Evolutionary conservation across 2,888 invertebrate species (phyloP).

Genomic region (Aphrophora alni): DNA sequence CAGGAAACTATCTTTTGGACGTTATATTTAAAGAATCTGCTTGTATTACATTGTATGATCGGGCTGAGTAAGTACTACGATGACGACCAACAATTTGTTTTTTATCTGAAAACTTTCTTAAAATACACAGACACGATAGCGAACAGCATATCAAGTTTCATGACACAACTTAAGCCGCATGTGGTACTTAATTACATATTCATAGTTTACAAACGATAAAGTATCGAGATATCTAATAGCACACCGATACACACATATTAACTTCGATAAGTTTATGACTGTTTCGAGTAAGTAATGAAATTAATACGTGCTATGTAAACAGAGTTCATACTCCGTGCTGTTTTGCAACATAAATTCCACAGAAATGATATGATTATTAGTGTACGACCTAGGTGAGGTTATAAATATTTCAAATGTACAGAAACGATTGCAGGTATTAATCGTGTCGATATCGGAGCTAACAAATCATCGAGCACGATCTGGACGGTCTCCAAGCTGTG

Average conservation of each 20-base stretch:
- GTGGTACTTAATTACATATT: too few relatives aligned
- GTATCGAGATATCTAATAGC: background rate
- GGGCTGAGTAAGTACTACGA: too few relatives aligned
- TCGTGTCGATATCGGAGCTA: too few relatives aligned
- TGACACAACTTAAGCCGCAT: too few relatives aligned
- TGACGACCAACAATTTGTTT: too few relatives aligned
- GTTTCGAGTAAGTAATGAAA: background rate
- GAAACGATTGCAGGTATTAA: background rate
- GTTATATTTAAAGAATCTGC: too few relatives aligned
- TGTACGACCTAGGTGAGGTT: background rate
- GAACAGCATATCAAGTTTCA: too few relatives aligned
- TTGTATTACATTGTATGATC: too few relatives aligned
- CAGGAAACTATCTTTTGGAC: too few relatives aligned
- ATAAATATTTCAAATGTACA: background rate
- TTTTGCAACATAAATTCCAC: background rate
- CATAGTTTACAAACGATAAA: background rate
- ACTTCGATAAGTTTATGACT: background rate
- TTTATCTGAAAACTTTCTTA: too few relatives aligned
- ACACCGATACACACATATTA: background rate
- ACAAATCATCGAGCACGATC: background rate
- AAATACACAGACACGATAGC: too few relatives aligned
- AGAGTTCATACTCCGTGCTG: background rate
- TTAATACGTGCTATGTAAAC: background rate
- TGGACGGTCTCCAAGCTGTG: background rate
- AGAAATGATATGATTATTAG: background rate